These are phyloP conservation scores for Drosophila rubida DNA, from an alignment of 2,888 invertebrate species.

Conservation along the genomic window DNA sequence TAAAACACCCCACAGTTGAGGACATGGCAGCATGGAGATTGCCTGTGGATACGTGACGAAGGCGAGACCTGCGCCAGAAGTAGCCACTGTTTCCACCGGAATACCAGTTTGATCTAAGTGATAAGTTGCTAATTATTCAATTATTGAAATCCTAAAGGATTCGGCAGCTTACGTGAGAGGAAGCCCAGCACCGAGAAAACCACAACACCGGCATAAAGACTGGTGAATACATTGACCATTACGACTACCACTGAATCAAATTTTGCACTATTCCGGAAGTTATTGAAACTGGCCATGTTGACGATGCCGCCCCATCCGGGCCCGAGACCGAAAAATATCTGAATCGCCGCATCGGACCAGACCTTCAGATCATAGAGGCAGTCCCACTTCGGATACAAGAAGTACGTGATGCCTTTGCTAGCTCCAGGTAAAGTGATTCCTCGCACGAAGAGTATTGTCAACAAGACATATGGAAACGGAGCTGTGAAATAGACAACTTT, in stretches of 20 bases:
- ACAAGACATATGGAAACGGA: slow-evolving; percentile 91
- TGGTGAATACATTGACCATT: slow-evolving; percentile 90
- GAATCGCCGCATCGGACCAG: slow-evolving; percentile 97
- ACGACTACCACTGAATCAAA: slow-evolving; percentile 89
- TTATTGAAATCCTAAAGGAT: background rate
- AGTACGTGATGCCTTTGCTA: slow-evolving; percentile 90
- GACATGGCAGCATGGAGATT: slow-evolving; percentile 90
- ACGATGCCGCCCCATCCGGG: slow-evolving; percentile 94
- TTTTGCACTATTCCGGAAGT: slow-evolving; percentile 89
- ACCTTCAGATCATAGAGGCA: slow-evolving; percentile 91
- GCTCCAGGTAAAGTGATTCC: slow-evolving; percentile 93
- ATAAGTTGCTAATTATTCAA: background rate
- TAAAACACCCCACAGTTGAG: slow-evolving; percentile 91
- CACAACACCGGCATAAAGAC: slow-evolving; percentile 92
- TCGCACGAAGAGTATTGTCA: slow-evolving; percentile 89
- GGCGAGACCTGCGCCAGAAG: slow-evolving; percentile 91
- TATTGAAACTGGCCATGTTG: slow-evolving; percentile 94
- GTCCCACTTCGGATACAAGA: slow-evolving; percentile 92
- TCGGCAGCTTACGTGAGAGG: slow-evolving; percentile 86
- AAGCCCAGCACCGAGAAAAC: slow-evolving; percentile 93
- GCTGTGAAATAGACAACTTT: slow-evolving; percentile 93
- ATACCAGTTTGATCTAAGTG: slow-evolving; percentile 88
- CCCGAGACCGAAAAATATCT: slow-evolving; percentile 95
- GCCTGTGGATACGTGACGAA: slow-evolving; percentile 93
- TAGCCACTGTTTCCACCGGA: slow-evolving; percentile 91